Evolutionary conservation across 53 echinoderm and acorn worm genomes (phyloP).

Genomic region (Echinarachnius parma): DNA sequence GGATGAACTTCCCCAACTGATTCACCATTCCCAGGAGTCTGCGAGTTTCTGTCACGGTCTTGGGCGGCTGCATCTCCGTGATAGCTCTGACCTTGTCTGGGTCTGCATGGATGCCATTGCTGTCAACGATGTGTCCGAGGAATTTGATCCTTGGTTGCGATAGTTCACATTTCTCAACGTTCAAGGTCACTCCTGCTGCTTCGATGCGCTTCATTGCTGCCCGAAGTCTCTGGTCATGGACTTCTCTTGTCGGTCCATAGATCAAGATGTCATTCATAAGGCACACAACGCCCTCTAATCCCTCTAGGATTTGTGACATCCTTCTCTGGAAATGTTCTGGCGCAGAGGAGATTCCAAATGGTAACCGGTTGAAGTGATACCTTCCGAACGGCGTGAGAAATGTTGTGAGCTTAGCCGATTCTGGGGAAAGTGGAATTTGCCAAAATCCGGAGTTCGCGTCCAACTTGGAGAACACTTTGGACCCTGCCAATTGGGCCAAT

Average conservation of each 20-base stretch:
- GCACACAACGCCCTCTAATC: conserved; percentile 30
- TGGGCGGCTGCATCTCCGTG: conserved; percentile 25
- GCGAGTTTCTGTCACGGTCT: conserved; percentile 42
- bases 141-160: conserved; percentile 14
- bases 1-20: conserved; percentile 58
- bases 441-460: conserved; percentile 58
- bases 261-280: conserved; percentile 51
- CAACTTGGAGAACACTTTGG: conserved; percentile 53
- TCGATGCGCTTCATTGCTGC: conserved; percentile 22
- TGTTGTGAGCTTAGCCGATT: conserved; percentile 40
- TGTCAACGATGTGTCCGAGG: conserved; percentile 30
- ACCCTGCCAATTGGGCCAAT: conserved; percentile 33
- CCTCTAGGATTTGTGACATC: conserved; percentile 48
- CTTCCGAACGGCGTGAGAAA: conserved; percentile 62
- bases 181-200: conserved; percentile 34
- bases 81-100: conserved; percentile 20
- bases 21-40: conserved; percentile 62
- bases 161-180: conserved; percentile 49
- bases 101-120: conserved; percentile 27
- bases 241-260: conserved; percentile 5
- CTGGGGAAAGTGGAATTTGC: conserved; percentile 47
- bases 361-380: conserved; percentile 45
- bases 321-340: conserved; percentile 42
- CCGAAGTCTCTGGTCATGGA: conserved; percentile 32
- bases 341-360: conserved; percentile 64